Evolutionary conservation across 2,113 vertebrate genomes (phyloP).

Genomic region (Uria aalge): DNA sequence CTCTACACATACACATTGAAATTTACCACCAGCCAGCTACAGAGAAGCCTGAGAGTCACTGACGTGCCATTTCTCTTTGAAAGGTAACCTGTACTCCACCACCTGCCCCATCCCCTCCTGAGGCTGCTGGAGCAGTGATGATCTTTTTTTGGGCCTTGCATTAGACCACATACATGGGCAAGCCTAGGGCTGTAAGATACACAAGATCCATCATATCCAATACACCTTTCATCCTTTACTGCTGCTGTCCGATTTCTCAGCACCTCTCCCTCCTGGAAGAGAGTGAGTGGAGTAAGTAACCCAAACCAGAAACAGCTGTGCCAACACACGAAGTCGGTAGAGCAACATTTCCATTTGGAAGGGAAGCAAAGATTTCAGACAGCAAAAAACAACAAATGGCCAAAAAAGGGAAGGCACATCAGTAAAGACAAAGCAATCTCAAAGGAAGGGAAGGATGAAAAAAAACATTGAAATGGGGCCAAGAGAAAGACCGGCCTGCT

Average conservation of each 20-base stretch:
- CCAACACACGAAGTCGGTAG: neutral
- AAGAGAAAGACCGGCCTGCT: neutral
- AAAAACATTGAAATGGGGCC: neutral
- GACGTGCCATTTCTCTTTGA: neutral
- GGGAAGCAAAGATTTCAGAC: neutral
- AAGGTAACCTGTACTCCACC: neutral
- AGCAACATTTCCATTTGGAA: neutral
- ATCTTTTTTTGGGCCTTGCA: neutral
- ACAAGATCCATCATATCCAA: neutral
- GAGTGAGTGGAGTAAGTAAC: neutral
- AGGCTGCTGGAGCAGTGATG: neutral
- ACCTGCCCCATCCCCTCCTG: neutral
- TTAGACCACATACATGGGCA: neutral
- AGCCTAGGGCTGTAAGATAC: neutral
- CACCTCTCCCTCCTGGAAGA: neutral
- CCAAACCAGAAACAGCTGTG: neutral
- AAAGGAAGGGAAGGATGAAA: neutral
- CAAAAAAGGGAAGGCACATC: neutral
- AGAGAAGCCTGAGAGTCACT: neutral
- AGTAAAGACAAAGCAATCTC: neutral
- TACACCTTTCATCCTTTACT: accelerated
- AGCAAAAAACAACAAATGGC: neutral
- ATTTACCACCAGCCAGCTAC: neutral
- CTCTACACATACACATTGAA: neutral
- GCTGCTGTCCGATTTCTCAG: neutral